phyloP scores from a whole-genome alignment of 2,113 vertebrate genomes.

The Cavia porcellus region DNA sequence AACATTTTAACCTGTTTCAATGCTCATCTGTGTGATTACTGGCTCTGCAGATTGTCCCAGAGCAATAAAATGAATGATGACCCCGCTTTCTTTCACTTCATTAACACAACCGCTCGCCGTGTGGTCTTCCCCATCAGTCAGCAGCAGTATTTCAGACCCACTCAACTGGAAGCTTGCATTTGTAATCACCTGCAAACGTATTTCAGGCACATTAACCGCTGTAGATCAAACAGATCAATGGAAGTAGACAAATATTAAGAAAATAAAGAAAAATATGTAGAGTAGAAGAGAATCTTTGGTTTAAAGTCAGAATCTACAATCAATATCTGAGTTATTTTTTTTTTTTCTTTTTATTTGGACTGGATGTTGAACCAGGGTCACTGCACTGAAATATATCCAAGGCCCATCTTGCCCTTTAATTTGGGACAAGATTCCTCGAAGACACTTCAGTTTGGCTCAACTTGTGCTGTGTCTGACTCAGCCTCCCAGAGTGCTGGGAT shows the following conservation, averaged over 20 bases:
- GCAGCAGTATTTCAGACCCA: conserved; percentile 83
- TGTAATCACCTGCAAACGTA: conserved; percentile 66
- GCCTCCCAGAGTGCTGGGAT: neutral
- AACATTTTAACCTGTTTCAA: conserved; percentile 77
- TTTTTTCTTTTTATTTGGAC: neutral
- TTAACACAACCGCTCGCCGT: neutral
- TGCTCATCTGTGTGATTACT: conserved; percentile 64
- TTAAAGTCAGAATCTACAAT: conserved; percentile 1
- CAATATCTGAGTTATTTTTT: neutral
- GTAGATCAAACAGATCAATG: neutral
- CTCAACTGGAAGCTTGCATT: rapidly evolving
- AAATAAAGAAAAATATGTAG: neutral
- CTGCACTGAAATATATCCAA: neutral
- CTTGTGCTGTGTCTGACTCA: neutral
- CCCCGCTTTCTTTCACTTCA: conserved; percentile 76
- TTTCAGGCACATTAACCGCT: neutral
- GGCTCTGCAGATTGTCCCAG: conserved; percentile 68
- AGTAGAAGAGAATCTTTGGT: neutral
- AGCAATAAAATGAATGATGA: conserved; percentile 83
- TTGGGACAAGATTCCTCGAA: neutral
- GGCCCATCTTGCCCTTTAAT: neutral
- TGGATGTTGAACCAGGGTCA: neutral
- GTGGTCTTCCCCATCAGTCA: conserved; percentile 83
- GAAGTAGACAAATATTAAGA: neutral
- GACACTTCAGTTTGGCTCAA: neutral